Evolutionary conservation across 2,888 invertebrate genomes (phyloP), one percentile per base, ranked within the genome.

Genomic region (Hypercompe scribonia): DNA sequence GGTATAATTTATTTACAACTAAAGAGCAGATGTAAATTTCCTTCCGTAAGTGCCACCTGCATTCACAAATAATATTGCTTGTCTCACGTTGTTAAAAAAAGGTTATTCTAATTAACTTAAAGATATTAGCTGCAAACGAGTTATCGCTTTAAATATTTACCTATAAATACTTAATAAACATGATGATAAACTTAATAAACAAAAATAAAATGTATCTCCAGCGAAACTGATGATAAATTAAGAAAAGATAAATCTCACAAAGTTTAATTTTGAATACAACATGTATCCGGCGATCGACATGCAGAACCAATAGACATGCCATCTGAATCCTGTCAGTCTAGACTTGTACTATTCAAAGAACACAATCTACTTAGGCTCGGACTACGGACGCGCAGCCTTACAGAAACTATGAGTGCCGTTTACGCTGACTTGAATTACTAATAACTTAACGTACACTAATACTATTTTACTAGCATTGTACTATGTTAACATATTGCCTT

Each of bases 371-470:
- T 61, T 34, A 54, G 64, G 58, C 10, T 13, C 31, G 42, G 68
- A 11, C 50, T 69, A 69, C 76, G 73, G 75, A 70, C 36, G 71
- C 72, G 70, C 68, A 71, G 75, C 65, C 61, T 67, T 58, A 68
- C 74, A 65, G 77, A 76, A 73, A 78, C 67, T 61, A 70, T 75
- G 75, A 84, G 82, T 80, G 81, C 66, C 72, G 76, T 74, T 76
- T 84, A 76, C 74, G 75, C 75, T 80, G 82, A 76, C 77, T 82
- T 75, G 82, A 82, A 82, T 82, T 68, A 82, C 83, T 80, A 77
- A 82, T 83, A 77, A 80, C 50, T 15, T n/a, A n/a, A n/a, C 67
- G 63, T 73, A 61, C 74, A 72, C 64, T 76, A 75, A 72, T 70
- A 73, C 71, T 74, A 65, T 72, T 68, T 34, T 68, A 58, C 50